Evolutionary conservation across 2,888 invertebrate species (phyloP), one percentile per base, ranked within the genome.

Genomic region (Craniophora ligustri): DNA sequence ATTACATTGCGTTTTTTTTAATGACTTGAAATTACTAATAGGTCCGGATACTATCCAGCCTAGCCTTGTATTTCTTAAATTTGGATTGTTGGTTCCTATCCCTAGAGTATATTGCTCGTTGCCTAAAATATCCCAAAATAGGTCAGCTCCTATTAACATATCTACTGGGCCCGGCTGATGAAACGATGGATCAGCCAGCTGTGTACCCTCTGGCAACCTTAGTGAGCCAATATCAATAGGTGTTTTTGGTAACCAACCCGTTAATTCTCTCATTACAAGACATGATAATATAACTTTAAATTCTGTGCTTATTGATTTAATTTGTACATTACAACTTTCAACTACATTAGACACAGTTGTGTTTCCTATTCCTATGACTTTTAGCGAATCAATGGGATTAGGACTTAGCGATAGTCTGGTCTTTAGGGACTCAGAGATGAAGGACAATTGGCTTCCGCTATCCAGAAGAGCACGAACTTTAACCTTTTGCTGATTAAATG

Each of bases 11-110:
- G 10, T 36, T 31, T 50, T 26, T 8, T 10, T 21, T 2, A 8
- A 1, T 4, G 13, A 15, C 7, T 1, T 23, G 51, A 14, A 35
- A 3, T 3, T 23, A 10, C 23, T 3, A 2, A 72, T 47, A 3
- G 72, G 64, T 30, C 78, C 75, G 0, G 69, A 54, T 15, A 78
- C 41, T 14, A 76, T 6, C 76, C 75, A 78, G 5, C 76, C 75
- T 10, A 76, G 18, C 1, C 65, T n/a, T 0, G 76, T 44, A 11
- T 32, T 64, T 32, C 40, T 38, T 11, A 75, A 32, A 3, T 51
- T 63, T n/a, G 72, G 66, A 11, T 35, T 56, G 2, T 61, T 36
- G 0, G 38, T 14, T 15, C 75, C 23, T 23, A 23, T 23, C 23
- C 75, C 72, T 5, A 78, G 30, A 2, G 64, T 54, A 26, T 6